phyloP scores from a whole-genome alignment of 2,888 invertebrate species.

The Nebria salina region DNA sequence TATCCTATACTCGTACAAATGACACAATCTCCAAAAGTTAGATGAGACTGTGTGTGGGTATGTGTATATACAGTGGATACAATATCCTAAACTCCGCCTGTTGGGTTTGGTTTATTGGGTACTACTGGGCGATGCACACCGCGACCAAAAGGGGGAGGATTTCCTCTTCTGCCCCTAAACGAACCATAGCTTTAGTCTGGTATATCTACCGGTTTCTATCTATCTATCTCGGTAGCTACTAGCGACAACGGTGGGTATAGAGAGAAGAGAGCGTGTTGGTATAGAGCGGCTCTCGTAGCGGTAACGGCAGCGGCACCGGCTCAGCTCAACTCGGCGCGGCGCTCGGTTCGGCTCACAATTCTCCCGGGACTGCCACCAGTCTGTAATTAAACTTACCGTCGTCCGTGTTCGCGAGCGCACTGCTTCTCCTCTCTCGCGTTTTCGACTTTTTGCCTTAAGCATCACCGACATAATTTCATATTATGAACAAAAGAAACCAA shows the following conservation, averaged over 20 bases:
- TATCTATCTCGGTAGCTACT: no score
- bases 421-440: slow-evolving; percentile 6
- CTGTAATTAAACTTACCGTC: slow-evolving; percentile 60
- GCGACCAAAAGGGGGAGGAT: background rate
- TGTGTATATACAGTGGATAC: background rate
- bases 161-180: background rate
- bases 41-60: no score
- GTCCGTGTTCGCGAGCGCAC: slow-evolving; percentile 28
- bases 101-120: background rate
- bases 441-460: slow-evolving; percentile 12
- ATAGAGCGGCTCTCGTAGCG: background rate
- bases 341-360: background rate
- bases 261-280: background rate
- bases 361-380: slow-evolving; percentile 58
- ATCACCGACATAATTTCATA: slow-evolving; percentile 35
- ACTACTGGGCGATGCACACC: background rate
- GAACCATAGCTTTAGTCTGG: background rate
- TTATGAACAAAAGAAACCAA: slow-evolving; percentile 20
- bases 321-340: background rate
- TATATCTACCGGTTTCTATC: background rate
- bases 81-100: slow-evolving; percentile 1
- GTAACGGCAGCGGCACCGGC: background rate
- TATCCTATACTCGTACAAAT: no score
- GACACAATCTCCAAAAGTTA: no score
- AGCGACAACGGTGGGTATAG: no score